Base-by-base conservation (phyloP, 2,888 invertebrate species). In the Gerosis bhagava region DNA sequence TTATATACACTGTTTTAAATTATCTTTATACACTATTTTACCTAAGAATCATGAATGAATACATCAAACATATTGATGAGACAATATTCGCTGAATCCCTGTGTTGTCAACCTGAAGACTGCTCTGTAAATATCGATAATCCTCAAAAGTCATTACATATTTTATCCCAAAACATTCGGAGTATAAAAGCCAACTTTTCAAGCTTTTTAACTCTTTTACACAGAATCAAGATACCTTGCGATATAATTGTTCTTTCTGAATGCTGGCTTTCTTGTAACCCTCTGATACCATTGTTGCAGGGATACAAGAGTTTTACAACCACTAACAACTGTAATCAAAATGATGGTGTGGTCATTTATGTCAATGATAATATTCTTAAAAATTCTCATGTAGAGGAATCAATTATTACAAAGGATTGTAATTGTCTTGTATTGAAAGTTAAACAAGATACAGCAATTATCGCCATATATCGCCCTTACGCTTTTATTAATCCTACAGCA, bases 281-380 rank as follows among this genome's bases (percentile, higher is more conserved):
- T 15, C 4, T 8, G 2, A 29, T 15, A 4, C 29, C 29, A 8
- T 15, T 3, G 7, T 8, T 29, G 5, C 1, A 1, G 13, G 29
- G 16, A 1, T 29, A 29, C n/a, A 29, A 1, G 7, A 15, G 15
- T n/a, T 8, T 10, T 8, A 7, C 11, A 10, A 36, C 24, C 2
- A 16, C 2, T 10, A 36, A 24, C 8, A 25, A 6, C n/a, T 13
- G 24, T 24, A 35, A 24, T n/a, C 35, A 35, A 35, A 35, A 35
- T n/a, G 35, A 35, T 7, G 35, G 35, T n/a, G 35, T 35, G 2
- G 22, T 35, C 3, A 5, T 35, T 5, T 35, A 22, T n/a, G 6
- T 35, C 3, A 22, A 15, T n/a, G 7, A 15, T 29, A 15, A 29
- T 15, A 16, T 8, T 1, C 7, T 8, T 8, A 1, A n/a, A 4